Base-by-base conservation (phyloP, 2,888 invertebrate genomes). In the Idaea aversata region DNA sequence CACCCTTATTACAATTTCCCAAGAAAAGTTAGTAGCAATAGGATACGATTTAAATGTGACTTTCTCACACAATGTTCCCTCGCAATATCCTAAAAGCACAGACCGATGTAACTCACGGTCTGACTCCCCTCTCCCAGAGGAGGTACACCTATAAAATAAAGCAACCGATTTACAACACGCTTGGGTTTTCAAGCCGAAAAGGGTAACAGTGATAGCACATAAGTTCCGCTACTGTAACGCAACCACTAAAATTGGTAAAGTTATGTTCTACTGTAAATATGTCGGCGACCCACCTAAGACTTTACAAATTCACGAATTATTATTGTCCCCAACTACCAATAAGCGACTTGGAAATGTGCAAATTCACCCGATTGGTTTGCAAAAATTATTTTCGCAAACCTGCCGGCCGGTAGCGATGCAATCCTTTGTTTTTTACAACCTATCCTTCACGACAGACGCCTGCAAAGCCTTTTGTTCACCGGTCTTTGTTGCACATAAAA, bases 61-160 rank as follows among this genome's bases (percentile, higher is more conserved):
- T 76, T 80, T 85, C 80, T 82, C 83, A 84, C 85, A 80, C 81
- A 76, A 82, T 80, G 79, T 79, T 74, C 78, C 82, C 79, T 80
- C 81, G 84, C 83, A 90, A 89, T 91, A 89, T 87, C 84, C 84
- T 87, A 85, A 90, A 86, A 88, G 88, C 88, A 84, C 85, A 85
- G 82, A 84, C 81, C 81, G 82, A 76, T 78, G 83, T 78, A 75
- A 75, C 82, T 78, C 77, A 75, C 79, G 71, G 70, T 73, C 78
- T 83, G 73, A 72, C 79, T 70, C 80, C 80, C 81, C 79, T 75
- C 83, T 84, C 87, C 88, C 80, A 75, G 66, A 88, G 88, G 88
- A 88, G 74, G 87, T 81, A 84, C 89, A 84, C 78, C 93, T 93
- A 90, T 90, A 93, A 93, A 91, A 93, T 91, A 93, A 93, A 92